These are phyloP conservation scores for Ispidina picta DNA, from an alignment of 2,797 vertebrate genomes.

Conservation along the genomic window DNA sequence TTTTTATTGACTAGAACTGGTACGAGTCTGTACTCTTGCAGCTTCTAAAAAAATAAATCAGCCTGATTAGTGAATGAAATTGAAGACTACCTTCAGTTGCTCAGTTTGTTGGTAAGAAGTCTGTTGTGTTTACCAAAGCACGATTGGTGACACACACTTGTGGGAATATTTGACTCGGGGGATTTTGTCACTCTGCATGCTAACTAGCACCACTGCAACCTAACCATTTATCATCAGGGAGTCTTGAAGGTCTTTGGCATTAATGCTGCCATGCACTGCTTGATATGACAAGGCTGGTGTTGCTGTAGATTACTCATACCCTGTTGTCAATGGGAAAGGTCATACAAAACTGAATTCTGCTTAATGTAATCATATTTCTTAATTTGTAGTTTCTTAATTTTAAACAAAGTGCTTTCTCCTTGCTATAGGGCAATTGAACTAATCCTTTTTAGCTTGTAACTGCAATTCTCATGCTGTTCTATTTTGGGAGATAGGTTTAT, in stretches of 20 bases:
- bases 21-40: constrained; percentile 29
- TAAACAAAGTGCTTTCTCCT: constrained; percentile 26
- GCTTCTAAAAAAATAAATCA: constrained; percentile 54
- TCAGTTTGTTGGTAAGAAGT: constrained; percentile 62
- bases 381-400: constrained; percentile 33
- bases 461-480: neutral
- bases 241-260: constrained; percentile 30
- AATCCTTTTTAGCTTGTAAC: neutral
- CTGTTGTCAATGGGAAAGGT: constrained; percentile 48
- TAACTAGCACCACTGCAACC: neutral
- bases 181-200: constrained; percentile 41
- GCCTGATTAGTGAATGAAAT: constrained; percentile 41
- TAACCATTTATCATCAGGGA: constrained; percentile 52
- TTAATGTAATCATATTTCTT: constrained; percentile 43
- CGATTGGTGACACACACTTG: constrained; percentile 46
- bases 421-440: neutral
- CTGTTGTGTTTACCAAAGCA: constrained; percentile 51
- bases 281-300: constrained; percentile 30
- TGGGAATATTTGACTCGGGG: constrained; percentile 31
- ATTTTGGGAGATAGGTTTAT: neutral
- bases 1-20: constrained; percentile 54
- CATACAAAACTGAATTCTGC: constrained; percentile 30
- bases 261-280: constrained; percentile 26
- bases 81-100: constrained; percentile 47
- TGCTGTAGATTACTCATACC: constrained; percentile 48